Evolutionary conservation across 2,888 invertebrate species (phyloP).

Genomic region (Ligdia adustata): DNA sequence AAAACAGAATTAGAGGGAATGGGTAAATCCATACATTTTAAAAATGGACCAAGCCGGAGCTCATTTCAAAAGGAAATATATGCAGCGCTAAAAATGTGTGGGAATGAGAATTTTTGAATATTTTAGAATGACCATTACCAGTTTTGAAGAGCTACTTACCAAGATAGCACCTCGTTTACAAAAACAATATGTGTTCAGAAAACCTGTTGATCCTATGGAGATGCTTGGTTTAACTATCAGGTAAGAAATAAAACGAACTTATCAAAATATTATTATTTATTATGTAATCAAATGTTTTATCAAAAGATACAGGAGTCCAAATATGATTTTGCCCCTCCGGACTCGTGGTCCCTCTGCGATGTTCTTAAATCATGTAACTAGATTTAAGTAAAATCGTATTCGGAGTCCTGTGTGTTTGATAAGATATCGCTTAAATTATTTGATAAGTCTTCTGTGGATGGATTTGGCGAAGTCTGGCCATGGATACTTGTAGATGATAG

Average conservation of each 20-base stretch:
- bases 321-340: slow-evolving; percentile 8
- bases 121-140: slow-evolving; percentile 26
- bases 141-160: slow-evolving; percentile 32
- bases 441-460: slow-evolving; percentile 17
- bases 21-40: slow-evolving; percentile 9
- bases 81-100: slow-evolving; percentile 28
- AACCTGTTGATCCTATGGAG: slow-evolving; percentile 29
- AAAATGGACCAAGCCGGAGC: slow-evolving; percentile 27
- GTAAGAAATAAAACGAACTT: slow-evolving; percentile 26
- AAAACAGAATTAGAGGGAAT: slow-evolving; percentile 28
- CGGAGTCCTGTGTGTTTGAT: slow-evolving; percentile 25
- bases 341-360: slow-evolving; percentile 8
- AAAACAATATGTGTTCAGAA: slow-evolving; percentile 34
- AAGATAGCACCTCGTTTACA: slow-evolving; percentile 34
- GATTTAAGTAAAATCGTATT: slow-evolving; percentile 24
- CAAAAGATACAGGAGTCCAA: slow-evolving; percentile 12
- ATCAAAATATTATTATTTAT: slow-evolving; percentile 11
- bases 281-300: slow-evolving; percentile 8
- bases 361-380: slow-evolving; percentile 10
- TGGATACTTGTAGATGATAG: slow-evolving; percentile 16
- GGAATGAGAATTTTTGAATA: slow-evolving; percentile 19
- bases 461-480: slow-evolving; percentile 24
- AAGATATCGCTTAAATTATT: slow-evolving; percentile 18
- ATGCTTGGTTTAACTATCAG: slow-evolving; percentile 26
- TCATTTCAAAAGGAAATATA: slow-evolving; percentile 34